These are phyloP conservation scores for Seriola aureovittata DNA, from an alignment of 2,113 vertebrate species.

Conservation along the genomic window DNA sequence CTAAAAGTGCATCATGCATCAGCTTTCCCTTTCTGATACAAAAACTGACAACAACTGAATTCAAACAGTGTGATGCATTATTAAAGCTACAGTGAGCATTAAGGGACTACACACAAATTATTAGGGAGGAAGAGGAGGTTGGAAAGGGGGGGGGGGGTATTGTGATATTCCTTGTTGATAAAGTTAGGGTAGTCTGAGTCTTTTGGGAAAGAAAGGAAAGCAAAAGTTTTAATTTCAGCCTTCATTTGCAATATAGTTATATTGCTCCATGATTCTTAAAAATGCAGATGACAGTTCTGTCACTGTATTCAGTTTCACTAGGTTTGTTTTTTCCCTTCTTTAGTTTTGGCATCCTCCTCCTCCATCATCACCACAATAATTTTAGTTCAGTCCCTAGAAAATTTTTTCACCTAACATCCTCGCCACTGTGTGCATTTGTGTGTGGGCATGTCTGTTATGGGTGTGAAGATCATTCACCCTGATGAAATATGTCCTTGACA, in stretches of 20 bases:
- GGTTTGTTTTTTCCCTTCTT: too few relatives aligned
- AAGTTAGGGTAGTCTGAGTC: too few relatives aligned
- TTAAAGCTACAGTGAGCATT: not conserved
- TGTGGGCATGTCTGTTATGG: not conserved
- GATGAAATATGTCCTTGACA: slow-evolving; percentile 46
- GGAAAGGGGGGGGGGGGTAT: not conserved
- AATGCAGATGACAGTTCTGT: too few relatives aligned
- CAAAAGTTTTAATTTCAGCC: too few relatives aligned
- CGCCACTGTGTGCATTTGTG: not conserved
- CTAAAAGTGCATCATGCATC: not conserved
- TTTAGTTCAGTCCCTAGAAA: not conserved
- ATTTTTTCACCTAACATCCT: not conserved
- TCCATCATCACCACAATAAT: not conserved
- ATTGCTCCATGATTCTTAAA: too few relatives aligned
- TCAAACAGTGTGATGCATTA: not conserved
- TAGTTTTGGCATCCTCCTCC: too few relatives aligned
- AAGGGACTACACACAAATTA: not conserved
- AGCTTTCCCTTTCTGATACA: not conserved
- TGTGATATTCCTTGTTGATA: too few relatives aligned
- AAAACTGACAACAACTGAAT: not conserved
- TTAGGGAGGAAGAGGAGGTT: not conserved
- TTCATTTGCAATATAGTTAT: too few relatives aligned
- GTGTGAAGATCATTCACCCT: slow-evolving; percentile 3
- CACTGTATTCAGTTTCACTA: too few relatives aligned
- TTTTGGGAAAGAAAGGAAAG: too few relatives aligned